phyloP scores from a whole-genome alignment of 1,140 invertebrate species.

The Ladona fulva region DNA sequence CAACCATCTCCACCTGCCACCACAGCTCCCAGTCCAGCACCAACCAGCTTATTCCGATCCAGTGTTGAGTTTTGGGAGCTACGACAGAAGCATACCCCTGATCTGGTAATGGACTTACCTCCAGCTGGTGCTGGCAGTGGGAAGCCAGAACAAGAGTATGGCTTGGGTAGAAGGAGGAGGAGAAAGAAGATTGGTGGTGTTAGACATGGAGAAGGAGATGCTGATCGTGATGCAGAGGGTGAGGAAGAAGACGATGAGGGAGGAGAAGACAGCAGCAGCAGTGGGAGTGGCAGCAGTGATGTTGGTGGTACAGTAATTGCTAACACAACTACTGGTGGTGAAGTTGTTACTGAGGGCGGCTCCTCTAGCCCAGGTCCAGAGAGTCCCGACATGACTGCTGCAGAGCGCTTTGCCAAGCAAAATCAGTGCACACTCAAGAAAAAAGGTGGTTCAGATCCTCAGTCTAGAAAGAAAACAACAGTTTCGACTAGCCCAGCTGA shows the following conservation, averaged over 20 bases:
- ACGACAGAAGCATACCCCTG: conserved; percentile 64
- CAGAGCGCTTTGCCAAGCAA: conserved; percentile 63
- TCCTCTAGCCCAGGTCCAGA: conserved; percentile 42
- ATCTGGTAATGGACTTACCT: conserved; percentile 82
- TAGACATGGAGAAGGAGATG: neutral
- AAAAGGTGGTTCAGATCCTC: conserved; percentile 32
- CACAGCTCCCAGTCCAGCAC: conserved; percentile 27
- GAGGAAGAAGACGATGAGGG: neutral
- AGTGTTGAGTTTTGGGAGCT: conserved; percentile 38
- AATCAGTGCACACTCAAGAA: conserved; percentile 78
- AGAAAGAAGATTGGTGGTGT: neutral
- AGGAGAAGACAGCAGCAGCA: conserved; percentile 13
- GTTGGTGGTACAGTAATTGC: conserved; percentile 27
- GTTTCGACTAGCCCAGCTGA: neutral
- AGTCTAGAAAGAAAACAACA: neutral
- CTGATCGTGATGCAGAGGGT: neutral
- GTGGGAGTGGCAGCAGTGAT: neutral
- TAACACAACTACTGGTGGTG: conserved; percentile 37
- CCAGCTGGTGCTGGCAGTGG: conserved; percentile 33
- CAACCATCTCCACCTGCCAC: conserved; percentile 20
- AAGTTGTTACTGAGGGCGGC: conserved; percentile 41
- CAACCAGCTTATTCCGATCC: neutral
- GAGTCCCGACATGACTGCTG: conserved; percentile 58
- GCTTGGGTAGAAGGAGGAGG: neutral
- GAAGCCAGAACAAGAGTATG: conserved; percentile 23